Evolutionary conservation across 2,797 vertebrate species (phyloP).

Genomic region (Pipistrellus pygmaeus): DNA sequence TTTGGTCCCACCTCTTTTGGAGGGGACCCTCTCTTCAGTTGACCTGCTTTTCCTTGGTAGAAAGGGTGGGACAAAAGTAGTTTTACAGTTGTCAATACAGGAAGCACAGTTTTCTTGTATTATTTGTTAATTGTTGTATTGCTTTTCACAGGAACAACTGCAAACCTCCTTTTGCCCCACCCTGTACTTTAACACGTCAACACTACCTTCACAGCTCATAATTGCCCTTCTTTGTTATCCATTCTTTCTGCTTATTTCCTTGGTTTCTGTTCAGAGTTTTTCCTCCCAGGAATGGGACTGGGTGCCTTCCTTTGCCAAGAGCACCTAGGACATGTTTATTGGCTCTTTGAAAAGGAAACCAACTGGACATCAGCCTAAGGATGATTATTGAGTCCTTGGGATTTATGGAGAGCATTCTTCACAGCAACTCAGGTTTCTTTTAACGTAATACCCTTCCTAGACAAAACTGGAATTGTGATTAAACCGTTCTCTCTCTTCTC

Average conservation of each 20-base stretch:
- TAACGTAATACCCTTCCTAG: slow-evolving; percentile 16
- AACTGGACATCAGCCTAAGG: slow-evolving; percentile 46
- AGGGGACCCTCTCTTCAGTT: background rate
- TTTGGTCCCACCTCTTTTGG: background rate
- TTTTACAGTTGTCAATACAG: background rate
- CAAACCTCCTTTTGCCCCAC: background rate
- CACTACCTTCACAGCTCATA: background rate
- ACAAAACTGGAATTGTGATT: background rate
- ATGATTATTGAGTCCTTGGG: slow-evolving; percentile 44
- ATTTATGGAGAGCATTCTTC: slow-evolving; percentile 55
- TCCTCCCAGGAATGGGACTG: background rate
- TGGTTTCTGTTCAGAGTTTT: slow-evolving; percentile 23
- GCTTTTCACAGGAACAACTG: too few relatives aligned
- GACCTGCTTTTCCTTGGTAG: background rate
- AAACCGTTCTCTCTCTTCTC: slow-evolving; percentile 32
- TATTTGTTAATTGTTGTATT: background rate
- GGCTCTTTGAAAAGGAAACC: slow-evolving; percentile 57
- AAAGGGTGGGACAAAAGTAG: background rate
- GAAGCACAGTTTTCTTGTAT: background rate
- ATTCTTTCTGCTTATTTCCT: background rate
- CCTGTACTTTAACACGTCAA: background rate
- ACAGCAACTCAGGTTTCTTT: slow-evolving; percentile 56
- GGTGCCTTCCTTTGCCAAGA: slow-evolving; percentile 28
- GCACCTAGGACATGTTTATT: slow-evolving; percentile 37
- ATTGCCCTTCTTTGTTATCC: background rate